These are phyloP conservation scores for Plumapathes pennacea DNA, from an alignment of 92 coral and sea anemone genomes.

Conservation along the genomic window DNA sequence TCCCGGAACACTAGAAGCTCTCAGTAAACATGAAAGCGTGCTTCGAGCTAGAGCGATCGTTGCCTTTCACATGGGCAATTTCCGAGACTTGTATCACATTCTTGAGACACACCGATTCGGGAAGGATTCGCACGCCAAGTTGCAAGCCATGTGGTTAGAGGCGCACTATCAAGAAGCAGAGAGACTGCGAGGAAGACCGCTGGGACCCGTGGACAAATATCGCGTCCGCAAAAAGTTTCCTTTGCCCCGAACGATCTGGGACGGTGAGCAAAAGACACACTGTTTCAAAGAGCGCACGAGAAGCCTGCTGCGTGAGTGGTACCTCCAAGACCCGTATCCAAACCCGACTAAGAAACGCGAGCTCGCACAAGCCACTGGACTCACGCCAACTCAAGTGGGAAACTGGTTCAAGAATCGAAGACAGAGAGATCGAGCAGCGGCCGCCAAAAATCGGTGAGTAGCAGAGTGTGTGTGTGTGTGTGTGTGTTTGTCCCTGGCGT, in stretches of 20 bases:
- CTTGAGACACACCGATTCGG: conserved; percentile 95
- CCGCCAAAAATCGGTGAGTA: conserved; percentile 98
- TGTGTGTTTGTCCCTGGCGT: too few species aligned
- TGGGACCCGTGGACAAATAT: conserved; percentile 98
- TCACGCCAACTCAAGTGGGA: conserved; percentile 99
- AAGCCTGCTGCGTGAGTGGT: conserved; percentile 92
- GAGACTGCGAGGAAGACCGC: conserved; percentile 95
- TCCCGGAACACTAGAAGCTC: conserved; percentile 97
- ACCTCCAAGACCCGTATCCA: conserved; percentile 98
- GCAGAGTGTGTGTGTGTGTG: too few species aligned
- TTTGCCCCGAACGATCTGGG: conserved; percentile 98
- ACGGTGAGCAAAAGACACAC: conserved; percentile 99
- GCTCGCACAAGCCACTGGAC: conserved; percentile 98
- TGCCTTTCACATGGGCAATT: conserved; percentile 98
- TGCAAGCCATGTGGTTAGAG: conserved; percentile 99
- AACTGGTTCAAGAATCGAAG: conserved; percentile 99
- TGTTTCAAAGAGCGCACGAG: conserved; percentile 98
- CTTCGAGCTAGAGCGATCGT: conserved; percentile 98
- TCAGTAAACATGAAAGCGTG: conserved; percentile 97
- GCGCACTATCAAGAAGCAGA: conserved; percentile 99
- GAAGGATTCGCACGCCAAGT: conserved; percentile 93
- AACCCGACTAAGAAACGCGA: conserved; percentile 99
- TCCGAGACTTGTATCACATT: conserved; percentile 96
- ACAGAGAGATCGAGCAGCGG: conserved; percentile 99
- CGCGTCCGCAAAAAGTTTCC: conserved; percentile 99